Evolutionary conservation across 2,797 vertebrate species (phyloP).

Genomic region (Cuculus canorus): DNA sequence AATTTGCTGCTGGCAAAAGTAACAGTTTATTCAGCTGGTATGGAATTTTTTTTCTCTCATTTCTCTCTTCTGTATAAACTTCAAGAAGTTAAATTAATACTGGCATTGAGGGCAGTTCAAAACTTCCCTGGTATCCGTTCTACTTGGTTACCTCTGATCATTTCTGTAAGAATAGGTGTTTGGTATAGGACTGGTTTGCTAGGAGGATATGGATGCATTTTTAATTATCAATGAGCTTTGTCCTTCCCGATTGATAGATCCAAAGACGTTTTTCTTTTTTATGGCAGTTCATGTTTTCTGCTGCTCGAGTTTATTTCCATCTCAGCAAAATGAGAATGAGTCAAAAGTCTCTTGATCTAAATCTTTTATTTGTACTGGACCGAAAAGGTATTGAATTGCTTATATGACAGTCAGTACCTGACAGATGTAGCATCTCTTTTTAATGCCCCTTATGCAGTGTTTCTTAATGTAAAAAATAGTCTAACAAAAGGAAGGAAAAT

Average conservation of each 20-base stretch:
- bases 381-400: constrained; percentile 34
- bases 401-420: constrained; percentile 39
- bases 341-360: constrained; percentile 54
- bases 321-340: constrained; percentile 39
- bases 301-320: neutral
- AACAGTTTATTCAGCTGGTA: neutral
- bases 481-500: constrained; percentile 32
- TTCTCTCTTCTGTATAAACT: neutral
- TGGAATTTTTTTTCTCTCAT: neutral
- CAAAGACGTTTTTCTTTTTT: neutral
- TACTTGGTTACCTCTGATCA: neutral
- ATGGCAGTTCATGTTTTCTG: neutral
- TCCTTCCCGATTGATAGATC: neutral
- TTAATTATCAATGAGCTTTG: neutral
- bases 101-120: neutral
- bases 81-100: neutral
- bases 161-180: neutral
- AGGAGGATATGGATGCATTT: neutral
- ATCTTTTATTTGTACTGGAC: constrained; percentile 64
- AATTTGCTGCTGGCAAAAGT: neutral
- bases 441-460: constrained; percentile 11
- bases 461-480: constrained; percentile 50
- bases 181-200: neutral
- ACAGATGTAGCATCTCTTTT: constrained; percentile 31
- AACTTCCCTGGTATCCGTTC: neutral